These are phyloP conservation scores for Lemur catta DNA, from an alignment of 2,797 vertebrate genomes.

Conservation along the genomic window DNA sequence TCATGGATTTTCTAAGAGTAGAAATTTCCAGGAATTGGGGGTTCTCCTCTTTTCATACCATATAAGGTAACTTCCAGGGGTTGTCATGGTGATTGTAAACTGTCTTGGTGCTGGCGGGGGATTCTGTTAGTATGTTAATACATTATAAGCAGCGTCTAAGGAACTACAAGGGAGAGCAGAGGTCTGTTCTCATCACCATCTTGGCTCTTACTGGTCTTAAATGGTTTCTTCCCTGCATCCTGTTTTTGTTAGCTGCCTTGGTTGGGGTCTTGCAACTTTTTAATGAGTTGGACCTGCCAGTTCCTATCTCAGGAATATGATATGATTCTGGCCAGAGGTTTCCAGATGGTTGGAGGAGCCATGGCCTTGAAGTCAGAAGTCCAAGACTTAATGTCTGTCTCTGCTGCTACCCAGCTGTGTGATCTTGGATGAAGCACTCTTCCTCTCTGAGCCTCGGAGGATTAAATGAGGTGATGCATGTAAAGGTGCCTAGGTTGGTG, in stretches of 20 bases:
- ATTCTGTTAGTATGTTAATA: background rate
- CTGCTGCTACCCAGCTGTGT: background rate
- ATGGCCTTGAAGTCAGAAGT: background rate
- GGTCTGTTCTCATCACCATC: background rate
- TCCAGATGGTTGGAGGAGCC: background rate
- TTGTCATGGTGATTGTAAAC: background rate
- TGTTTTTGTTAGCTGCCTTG: background rate
- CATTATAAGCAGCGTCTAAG: background rate
- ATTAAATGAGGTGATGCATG: background rate
- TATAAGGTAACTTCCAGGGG: background rate
- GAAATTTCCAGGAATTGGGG: no score
- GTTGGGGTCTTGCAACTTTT: background rate
- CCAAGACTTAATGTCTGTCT: background rate
- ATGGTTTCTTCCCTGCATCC: background rate
- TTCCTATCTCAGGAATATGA: background rate
- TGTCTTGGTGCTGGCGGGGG: background rate
- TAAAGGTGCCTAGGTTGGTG: background rate
- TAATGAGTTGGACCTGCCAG: background rate
- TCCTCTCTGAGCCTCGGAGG: background rate
- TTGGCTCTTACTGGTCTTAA: background rate
- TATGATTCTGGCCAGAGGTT: background rate
- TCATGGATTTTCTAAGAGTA: no score
- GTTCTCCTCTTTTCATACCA: background rate
- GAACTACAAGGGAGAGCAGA: background rate
- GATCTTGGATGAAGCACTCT: no score